phyloP scores from a whole-genome alignment of 1,140 invertebrate genomes.

The Zaprionus gabonicus region DNA sequence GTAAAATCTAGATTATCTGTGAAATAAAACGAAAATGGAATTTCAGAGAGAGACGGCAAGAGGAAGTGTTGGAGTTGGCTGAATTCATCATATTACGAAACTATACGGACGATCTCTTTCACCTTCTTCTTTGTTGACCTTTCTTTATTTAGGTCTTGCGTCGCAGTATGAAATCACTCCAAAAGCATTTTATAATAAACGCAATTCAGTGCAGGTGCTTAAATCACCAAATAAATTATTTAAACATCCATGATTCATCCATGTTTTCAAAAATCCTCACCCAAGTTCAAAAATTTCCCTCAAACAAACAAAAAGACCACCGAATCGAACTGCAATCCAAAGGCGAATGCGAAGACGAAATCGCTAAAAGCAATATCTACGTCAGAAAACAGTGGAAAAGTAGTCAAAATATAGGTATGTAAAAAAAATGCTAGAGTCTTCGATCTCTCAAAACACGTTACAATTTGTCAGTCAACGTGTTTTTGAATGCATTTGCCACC shows the following conservation, averaged over 20 bases:
- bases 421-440: conserved; percentile 16
- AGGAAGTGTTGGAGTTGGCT: conserved; percentile 28
- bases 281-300: conserved; percentile 64
- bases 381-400: conserved; percentile 55
- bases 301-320: conserved; percentile 23
- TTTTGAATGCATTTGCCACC: conserved; percentile 47
- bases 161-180: conserved; percentile 63
- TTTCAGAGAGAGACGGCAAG: conserved; percentile 16
- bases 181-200: conserved; percentile 69
- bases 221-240: conserved; percentile 78
- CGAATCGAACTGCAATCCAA: conserved; percentile 9
- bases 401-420: conserved; percentile 34
- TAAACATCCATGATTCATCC: conserved; percentile 65
- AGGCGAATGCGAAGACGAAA: conserved; percentile 5
- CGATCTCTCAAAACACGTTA: conserved; percentile 37
- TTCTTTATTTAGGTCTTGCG: conserved; percentile 27
- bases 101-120: conserved; percentile 15
- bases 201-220: conserved; percentile 59
- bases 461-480: conserved; percentile 73
- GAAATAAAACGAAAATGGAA: conserved; percentile 21
- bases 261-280: conserved; percentile 49
- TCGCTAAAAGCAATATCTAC: conserved; percentile 46
- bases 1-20: conserved; percentile 42
- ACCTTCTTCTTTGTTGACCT: neutral
- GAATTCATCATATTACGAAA: conserved; percentile 4